Base-by-base conservation (phyloP, 2,888 invertebrate species). In the Nomada lathburiana region DNA sequence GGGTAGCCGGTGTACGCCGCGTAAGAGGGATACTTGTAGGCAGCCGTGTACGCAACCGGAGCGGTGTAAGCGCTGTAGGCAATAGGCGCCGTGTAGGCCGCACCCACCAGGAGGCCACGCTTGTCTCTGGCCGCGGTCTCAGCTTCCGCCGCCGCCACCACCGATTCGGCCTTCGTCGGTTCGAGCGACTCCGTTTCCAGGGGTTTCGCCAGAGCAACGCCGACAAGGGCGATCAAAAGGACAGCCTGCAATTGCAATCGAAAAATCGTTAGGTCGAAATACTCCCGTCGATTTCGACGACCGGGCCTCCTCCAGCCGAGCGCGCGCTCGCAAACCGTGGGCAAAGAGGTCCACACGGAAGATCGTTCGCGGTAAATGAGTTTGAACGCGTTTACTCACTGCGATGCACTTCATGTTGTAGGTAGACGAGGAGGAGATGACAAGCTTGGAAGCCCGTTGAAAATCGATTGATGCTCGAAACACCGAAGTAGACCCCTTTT, bases 361-460 rank as follows among this genome's bases (percentile, higher is more conserved):
- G 23, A 29, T 13, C 16, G 47, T 16, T 11, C 18, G 5, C 13
- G 64, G 65, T 57, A 44, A 64, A 77, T 59, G 42, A 20, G 44
- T 42, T 72, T 26, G 55, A 44, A 64, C 18, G 55, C 44, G 26
- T 88, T 63, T 91, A 92, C 92, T 91, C 85, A 92, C 92, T 72
- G 86, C 89, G 89, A 92, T 88, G 90, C 89, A 92, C 90, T 92
- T 92, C 92, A 92, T 92, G 90, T 88, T 90, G 91, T 44, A 55
- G 78, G 65, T 78, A 60, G 81, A 69, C 59, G 81, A 69, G 42
- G 82, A 79, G 72, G 75, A 83, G 83, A 29, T 47, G 79, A 85
- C 70, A 86, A 77, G 80, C 86, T 87, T 81, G 76, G 62, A 63
- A 77, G 80, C 82, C 85, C 80, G 91, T 87, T 81, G 87, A 73